Conservation (phyloP, 2,797 vertebrate genomes). For the Sitta carolinensis region DNA sequence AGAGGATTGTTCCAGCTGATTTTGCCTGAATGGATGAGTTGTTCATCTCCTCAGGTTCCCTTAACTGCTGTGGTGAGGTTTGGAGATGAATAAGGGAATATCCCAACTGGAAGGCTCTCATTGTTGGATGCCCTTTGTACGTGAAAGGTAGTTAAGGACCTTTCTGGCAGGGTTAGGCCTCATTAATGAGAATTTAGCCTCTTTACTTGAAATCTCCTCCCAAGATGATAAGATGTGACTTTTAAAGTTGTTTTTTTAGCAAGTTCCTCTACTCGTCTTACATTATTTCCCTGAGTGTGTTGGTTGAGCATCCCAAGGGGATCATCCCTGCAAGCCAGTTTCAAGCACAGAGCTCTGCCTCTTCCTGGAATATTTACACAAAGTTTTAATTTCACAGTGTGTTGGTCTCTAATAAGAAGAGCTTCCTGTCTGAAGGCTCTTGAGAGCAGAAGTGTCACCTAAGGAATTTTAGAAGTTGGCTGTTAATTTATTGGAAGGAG, state of each 20-base stretch:
- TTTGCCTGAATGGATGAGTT: background rate
- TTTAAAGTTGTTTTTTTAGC: background rate
- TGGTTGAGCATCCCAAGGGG: background rate
- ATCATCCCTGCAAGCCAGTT: background rate
- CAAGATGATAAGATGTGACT: background rate
- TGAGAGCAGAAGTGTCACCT: background rate
- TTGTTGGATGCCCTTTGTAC: background rate
- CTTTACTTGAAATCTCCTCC: background rate
- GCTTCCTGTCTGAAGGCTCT: background rate
- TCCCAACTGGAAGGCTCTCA: background rate
- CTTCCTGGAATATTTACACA: background rate
- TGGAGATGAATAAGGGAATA: background rate
- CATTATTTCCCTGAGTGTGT: background rate
- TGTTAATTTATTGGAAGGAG: background rate
- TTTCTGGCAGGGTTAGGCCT: background rate
- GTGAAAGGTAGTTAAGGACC: background rate
- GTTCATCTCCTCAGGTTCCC: background rate
- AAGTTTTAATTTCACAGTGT: background rate
- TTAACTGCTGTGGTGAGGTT: background rate
- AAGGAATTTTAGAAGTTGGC: background rate
- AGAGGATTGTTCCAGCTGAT: constrained; percentile 18
- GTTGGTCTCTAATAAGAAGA: background rate
- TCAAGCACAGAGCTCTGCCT: background rate
- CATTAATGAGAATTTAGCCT: background rate
- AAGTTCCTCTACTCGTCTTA: background rate